Evolutionary conservation across 2,888 invertebrate genomes (phyloP).

Genomic region (Xanthorhoe designata): DNA sequence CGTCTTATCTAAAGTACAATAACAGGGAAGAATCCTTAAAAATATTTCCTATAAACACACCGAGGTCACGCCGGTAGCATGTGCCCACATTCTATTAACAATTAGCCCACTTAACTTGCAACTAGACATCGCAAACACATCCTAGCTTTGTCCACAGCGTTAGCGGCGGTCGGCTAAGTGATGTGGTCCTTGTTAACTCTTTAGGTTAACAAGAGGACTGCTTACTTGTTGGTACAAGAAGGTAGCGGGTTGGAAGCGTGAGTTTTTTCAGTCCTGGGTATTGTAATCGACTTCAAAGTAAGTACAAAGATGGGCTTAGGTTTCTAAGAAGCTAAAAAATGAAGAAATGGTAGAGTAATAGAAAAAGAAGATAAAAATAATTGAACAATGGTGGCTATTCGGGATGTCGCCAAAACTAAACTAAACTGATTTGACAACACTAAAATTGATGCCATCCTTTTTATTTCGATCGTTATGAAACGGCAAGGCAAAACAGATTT

Average conservation of each 20-base stretch:
- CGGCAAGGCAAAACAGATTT: no score
- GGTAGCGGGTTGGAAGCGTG: conserved; percentile 54
- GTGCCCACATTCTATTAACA: conserved; percentile 75
- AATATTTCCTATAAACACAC: conserved; percentile 20
- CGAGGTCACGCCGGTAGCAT: conserved; percentile 48
- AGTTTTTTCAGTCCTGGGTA: conserved; percentile 1
- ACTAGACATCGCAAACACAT: conserved; percentile 79
- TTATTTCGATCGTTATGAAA: no score
- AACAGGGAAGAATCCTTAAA: no score
- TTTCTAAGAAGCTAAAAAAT: not conserved
- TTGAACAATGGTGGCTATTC: no score
- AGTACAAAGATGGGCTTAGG: not conserved
- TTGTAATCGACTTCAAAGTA: not conserved
- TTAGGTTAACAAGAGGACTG: conserved; percentile 80
- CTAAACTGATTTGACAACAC: no score
- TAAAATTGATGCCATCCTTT: no score
- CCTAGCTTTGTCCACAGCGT: conserved; percentile 78
- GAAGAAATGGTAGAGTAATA: not conserved
- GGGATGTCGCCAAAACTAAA: no score
- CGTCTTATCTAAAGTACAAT: no score
- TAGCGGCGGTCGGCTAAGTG: conserved; percentile 76
- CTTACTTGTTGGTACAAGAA: conserved; percentile 70
- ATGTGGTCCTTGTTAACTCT: conserved; percentile 82
- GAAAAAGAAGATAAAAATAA: not conserved
- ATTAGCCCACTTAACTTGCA: conserved; percentile 80